Conservation (phyloP, 1,140 invertebrate genomes). For the Bombus fervidus region DNA sequence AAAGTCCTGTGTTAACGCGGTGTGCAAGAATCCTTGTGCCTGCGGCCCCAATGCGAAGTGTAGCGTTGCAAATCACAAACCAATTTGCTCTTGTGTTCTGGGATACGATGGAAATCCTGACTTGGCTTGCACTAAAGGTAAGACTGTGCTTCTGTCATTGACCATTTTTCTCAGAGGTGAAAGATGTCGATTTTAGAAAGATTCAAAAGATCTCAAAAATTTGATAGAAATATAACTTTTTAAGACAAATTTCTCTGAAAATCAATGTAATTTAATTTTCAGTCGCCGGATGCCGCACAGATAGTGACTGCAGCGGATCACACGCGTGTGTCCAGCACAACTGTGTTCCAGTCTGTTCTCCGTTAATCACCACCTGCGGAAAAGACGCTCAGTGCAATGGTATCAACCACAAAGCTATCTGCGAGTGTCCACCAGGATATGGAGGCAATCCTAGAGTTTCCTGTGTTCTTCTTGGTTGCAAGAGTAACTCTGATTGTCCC, state of each 20-base stretch:
- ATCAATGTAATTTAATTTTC: conserved; percentile 5
- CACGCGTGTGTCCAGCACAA: conserved; percentile 90
- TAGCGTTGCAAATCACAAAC: conserved; percentile 90
- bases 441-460: conserved; percentile 90
- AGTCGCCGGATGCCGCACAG: conserved; percentile 87
- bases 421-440: conserved; percentile 90
- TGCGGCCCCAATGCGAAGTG: conserved; percentile 92
- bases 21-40: conserved; percentile 91
- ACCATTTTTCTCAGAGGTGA: no score
- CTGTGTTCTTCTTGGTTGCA: conserved; percentile 90
- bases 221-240: no score
- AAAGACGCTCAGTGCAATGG: conserved; percentile 89
- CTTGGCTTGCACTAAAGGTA: conserved; percentile 87
- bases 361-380: conserved; percentile 87
- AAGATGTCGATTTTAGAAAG: no score
- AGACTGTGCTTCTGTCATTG: not conserved
- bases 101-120: conserved; percentile 92
- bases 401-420: conserved; percentile 90
- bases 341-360: conserved; percentile 90
- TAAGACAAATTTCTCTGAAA: not conserved
- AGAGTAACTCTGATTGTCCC: conserved; percentile 89
- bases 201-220: no score
- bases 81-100: conserved; percentile 90
- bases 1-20: conserved; percentile 89
- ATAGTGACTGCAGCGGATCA: conserved; percentile 89